Conservation (phyloP, 2,888 invertebrate genomes). For the Lithophane ornitopus region DNA sequence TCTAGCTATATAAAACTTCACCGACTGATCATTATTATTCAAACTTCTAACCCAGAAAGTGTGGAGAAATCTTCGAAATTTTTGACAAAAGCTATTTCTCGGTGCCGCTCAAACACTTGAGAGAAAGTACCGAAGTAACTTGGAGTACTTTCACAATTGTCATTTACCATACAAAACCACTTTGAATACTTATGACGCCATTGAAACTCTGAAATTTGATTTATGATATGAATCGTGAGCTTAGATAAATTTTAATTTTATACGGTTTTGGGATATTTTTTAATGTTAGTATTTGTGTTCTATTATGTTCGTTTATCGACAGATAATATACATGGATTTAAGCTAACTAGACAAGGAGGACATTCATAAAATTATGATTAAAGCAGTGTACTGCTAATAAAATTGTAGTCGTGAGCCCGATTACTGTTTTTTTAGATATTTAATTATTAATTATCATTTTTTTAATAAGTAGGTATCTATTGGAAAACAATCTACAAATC, state of each 20-base stretch:
- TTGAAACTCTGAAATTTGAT: conserved; percentile 62
- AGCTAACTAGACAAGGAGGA: no score
- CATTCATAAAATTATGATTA: background rate
- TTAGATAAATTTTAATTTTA: conserved; percentile 36
- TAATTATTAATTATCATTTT: background rate
- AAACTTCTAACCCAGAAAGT: conserved; percentile 31
- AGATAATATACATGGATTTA: background rate
- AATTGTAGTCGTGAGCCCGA: no score
- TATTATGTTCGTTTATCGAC: background rate
- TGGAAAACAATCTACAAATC: no score
- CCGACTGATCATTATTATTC: background rate
- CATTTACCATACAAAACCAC: conserved; percentile 59
- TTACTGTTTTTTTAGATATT: background rate
- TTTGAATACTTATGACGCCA: conserved; percentile 42
- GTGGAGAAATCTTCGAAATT: conserved; percentile 26
- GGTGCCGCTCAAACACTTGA: conserved; percentile 24
- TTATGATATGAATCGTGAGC: conserved; percentile 52
- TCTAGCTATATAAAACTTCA: conserved; percentile 2
- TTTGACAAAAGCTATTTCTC: conserved; percentile 48
- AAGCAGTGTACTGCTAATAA: background rate
- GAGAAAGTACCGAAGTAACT: conserved; percentile 51
- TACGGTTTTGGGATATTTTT: conserved; percentile 11
- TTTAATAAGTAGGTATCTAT: background rate
- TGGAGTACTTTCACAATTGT: conserved; percentile 58
- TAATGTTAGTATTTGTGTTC: background rate